Evolutionary conservation across 2,797 vertebrate genomes (phyloP).

Genomic region (Girardinus metallicus): DNA sequence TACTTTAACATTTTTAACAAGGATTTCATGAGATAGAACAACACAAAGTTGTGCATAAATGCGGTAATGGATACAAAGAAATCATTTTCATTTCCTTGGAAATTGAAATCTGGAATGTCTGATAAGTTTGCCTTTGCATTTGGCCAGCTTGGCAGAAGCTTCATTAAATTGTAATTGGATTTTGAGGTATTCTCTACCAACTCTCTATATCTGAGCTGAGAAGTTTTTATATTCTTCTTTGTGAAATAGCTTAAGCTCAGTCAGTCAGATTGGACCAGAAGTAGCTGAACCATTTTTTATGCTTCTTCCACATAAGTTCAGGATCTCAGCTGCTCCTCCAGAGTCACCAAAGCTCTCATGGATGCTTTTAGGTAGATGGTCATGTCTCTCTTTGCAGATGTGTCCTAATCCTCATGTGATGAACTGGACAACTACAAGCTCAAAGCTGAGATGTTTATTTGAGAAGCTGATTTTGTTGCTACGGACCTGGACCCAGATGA

Average conservation of each 20-base stretch:
- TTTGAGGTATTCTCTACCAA: not conserved
- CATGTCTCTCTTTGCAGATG: not conserved
- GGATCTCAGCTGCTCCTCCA: not conserved
- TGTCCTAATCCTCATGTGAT: not conserved
- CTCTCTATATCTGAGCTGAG: not conserved
- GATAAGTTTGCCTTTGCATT: not conserved
- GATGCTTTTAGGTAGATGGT: not conserved
- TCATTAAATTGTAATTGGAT: not conserved
- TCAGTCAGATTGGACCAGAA: not conserved
- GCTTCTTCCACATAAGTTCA: not conserved
- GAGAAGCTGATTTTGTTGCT: not conserved
- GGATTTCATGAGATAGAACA: not conserved
- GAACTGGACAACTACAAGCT: not conserved
- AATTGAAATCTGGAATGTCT: not conserved
- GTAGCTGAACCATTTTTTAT: not conserved
- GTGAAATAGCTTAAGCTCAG: not conserved
- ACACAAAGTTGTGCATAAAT: not conserved
- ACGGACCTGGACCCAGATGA: not conserved
- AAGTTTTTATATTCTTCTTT: not conserved
- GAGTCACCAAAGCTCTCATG: not conserved
- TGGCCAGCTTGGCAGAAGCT: not conserved
- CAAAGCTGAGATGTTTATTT: not conserved
- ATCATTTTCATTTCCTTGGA: not conserved
- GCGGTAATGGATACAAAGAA: not conserved
- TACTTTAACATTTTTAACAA: not conserved